phyloP scores from a whole-genome alignment of 2,113 vertebrate species.

The Neomonachus schauinslandi region DNA sequence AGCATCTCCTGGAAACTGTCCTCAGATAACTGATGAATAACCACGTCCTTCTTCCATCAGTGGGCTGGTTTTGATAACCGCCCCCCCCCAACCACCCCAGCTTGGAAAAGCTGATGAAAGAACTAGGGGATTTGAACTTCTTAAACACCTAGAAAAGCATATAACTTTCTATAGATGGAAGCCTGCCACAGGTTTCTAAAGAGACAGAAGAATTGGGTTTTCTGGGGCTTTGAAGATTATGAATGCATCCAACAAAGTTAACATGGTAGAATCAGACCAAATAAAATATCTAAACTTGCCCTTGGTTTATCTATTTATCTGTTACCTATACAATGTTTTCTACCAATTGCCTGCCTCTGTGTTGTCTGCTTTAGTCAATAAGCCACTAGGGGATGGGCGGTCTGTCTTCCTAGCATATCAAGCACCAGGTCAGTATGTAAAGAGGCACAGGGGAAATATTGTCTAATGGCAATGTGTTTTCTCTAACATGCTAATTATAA shows the following conservation, averaged over 20 bases:
- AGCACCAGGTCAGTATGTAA: neutral
- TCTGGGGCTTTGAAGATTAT: neutral
- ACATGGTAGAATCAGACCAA: constrained; percentile 3
- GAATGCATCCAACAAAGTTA: neutral
- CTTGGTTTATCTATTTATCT: neutral
- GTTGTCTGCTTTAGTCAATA: neutral
- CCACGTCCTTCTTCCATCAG: neutral
- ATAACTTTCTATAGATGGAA: neutral
- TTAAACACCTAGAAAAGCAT: neutral
- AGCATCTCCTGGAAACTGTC: neutral
- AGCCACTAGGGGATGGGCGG: neutral
- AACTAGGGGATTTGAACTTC: neutral
- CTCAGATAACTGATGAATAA: neutral
- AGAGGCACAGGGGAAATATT: constrained; percentile 24
- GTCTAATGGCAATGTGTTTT: constrained; percentile 19
- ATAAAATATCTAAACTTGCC: neutral
- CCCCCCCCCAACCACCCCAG: neutral
- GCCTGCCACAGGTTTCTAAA: neutral
- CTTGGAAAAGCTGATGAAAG: neutral
- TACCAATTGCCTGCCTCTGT: neutral
- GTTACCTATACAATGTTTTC: neutral
- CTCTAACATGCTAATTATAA: neutral
- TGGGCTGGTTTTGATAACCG: neutral
- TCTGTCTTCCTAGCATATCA: neutral
- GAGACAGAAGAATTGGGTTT: constrained; percentile 15